Evolutionary conservation across 2,888 invertebrate species (phyloP).

Genomic region (Oscheius myriophilus): DNA sequence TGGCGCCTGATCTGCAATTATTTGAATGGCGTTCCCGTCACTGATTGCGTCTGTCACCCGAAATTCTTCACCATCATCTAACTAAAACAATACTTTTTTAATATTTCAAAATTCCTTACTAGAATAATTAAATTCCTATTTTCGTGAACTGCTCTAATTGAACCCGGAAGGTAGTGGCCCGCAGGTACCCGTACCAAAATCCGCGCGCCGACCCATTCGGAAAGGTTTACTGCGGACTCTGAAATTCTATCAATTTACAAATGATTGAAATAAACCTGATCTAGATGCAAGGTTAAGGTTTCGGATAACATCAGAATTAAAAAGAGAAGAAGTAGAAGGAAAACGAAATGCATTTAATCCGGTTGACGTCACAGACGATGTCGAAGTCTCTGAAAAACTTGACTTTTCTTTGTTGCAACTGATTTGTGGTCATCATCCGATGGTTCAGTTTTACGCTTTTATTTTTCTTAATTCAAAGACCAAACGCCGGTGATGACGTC

Average conservation of each 20-base stretch:
- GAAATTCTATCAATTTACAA: background rate
- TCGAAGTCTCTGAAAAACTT: conserved; percentile 18
- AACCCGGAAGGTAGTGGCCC: conserved; percentile 49
- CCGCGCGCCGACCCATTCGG: conserved; percentile 56
- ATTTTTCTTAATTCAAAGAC: no score
- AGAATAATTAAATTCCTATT: conserved; percentile 46
- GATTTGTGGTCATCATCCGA: no score
- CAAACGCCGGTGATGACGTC: no score
- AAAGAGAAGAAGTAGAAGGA: conserved; percentile 24
- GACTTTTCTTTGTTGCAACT: no score
- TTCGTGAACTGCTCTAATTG: conserved; percentile 38
- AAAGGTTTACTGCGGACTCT: conserved; percentile 32
- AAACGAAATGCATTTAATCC: conserved; percentile 32
- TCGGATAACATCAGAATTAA: conserved; percentile 29
- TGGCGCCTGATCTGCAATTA: conserved; percentile 61
- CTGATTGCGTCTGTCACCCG: conserved; percentile 39
- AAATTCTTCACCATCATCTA: conserved; percentile 51
- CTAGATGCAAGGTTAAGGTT: conserved; percentile 28
- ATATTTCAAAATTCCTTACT: conserved; percentile 24
- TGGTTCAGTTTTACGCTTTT: no score
- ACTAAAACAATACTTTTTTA: conserved; percentile 29
- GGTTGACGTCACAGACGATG: conserved; percentile 22
- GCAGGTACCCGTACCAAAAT: conserved; percentile 55
- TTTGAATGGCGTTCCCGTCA: conserved; percentile 36
- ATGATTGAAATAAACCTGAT: conserved; percentile 13